A percentile compares a stretch with the other conserved stretches of the same genome.
Conservation (phyloP, 1,140 invertebrate genomes). For the Antheraea mylitta region DNA sequence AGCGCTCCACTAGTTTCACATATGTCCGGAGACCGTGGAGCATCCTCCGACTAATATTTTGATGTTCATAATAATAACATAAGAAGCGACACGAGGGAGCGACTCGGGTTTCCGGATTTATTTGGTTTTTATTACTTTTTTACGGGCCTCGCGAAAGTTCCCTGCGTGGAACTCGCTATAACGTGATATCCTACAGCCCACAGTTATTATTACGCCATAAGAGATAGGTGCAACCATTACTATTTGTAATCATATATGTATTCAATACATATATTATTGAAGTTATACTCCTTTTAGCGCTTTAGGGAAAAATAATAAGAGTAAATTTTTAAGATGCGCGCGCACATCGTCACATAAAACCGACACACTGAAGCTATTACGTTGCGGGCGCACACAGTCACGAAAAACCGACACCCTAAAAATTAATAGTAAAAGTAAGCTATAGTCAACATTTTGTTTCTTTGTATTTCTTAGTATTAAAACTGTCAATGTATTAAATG, state of each 20-base stretch:
- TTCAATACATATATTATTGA: too few species aligned
- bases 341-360: too few species aligned
- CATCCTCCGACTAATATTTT: constrained; percentile 45
- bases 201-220: constrained; percentile 27
- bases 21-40: constrained; percentile 1
- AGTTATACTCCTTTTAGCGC: too few species aligned
- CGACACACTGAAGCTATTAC: too few species aligned
- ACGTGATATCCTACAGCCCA: constrained; percentile 43
- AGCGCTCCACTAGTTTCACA: neutral
- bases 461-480: too few species aligned
- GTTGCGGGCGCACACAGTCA: too few species aligned
- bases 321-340: too few species aligned
- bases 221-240: neutral
- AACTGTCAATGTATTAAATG: too few species aligned
- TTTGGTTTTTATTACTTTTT: constrained; percentile 74
- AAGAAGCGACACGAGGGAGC: constrained; percentile 43
- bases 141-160: constrained; percentile 46
- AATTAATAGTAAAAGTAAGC: too few species aligned
- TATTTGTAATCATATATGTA: neutral
- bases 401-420: too few species aligned
- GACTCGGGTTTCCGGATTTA: constrained; percentile 51
- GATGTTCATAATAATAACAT: constrained; percentile 65
- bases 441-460: too few species aligned
- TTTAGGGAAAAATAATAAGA: too few species aligned
- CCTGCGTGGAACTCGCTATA: constrained; percentile 42